phyloP scores from a whole-genome alignment of 2,113 vertebrate genomes.

The Dissostichus mawsoni region DNA sequence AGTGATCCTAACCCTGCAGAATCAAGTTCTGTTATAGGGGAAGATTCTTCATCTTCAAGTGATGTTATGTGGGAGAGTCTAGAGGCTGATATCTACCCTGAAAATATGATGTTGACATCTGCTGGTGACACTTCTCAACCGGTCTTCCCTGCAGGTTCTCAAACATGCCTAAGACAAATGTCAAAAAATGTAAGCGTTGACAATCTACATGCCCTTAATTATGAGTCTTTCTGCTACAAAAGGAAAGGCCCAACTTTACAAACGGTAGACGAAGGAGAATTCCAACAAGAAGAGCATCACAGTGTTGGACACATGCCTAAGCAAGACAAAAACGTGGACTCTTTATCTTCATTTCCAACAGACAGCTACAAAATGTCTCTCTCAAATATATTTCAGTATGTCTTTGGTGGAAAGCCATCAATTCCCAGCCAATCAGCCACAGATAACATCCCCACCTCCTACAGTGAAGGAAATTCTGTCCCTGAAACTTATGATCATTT shows the following conservation, averaged over 20 bases:
- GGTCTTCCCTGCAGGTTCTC: constrained; percentile 39
- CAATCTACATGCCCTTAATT: constrained; percentile 74
- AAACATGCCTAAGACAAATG: constrained; percentile 64
- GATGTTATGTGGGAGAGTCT: constrained; percentile 63
- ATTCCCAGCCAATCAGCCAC: constrained; percentile 28
- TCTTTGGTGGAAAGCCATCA: constrained; percentile 71
- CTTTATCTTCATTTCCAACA: constrained; percentile 32
- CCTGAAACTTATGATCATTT: constrained; percentile 92
- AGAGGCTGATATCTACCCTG: constrained; percentile 27
- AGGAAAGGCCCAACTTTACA: constrained; percentile 51
- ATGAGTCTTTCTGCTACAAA: constrained; percentile 19
- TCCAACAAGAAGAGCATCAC: constrained; percentile 30
- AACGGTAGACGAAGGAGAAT: constrained; percentile 36
- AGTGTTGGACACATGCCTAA: constrained; percentile 6
- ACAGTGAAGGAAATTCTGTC: constrained; percentile 78
- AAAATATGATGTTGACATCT: constrained; percentile 40
- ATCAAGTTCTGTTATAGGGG: rapidly evolving
- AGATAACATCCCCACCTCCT: constrained; percentile 37
- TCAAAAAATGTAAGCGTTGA: constrained; percentile 78
- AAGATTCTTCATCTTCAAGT: constrained; percentile 13
- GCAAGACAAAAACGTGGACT: constrained; percentile 12
- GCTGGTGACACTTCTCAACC: constrained; percentile 46
- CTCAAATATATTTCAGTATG: constrained; percentile 73
- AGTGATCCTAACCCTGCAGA: constrained; percentile 39
- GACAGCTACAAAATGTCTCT: constrained; percentile 72